phyloP scores from a whole-genome alignment of 2,113 vertebrate genomes.

The Phalacrocorax brasilianus region DNA sequence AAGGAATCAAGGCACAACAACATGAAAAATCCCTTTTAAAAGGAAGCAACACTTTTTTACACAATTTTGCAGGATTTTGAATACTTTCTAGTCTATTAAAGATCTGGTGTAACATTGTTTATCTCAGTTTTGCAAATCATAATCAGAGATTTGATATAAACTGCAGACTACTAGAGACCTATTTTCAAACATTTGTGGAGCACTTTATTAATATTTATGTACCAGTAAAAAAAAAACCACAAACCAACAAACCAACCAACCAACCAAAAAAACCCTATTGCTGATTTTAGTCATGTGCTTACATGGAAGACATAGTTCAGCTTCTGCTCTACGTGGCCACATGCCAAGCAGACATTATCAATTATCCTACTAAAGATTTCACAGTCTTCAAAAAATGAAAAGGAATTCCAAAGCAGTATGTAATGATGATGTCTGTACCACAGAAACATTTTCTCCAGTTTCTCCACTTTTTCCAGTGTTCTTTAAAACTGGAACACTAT shows the following conservation, averaged over 20 bases:
- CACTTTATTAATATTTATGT: not conserved
- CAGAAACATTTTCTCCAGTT: not conserved
- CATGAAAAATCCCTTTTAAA: not conserved
- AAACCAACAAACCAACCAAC: not conserved
- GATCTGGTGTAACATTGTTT: not conserved
- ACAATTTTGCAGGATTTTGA: not conserved
- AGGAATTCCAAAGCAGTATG: not conserved
- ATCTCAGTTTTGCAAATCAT: not conserved
- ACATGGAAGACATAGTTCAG: not conserved
- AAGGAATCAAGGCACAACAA: not conserved
- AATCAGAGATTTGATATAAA: not conserved
- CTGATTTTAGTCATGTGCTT: not conserved
- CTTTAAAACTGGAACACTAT: not conserved
- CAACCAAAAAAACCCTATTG: not conserved
- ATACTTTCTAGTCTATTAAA: not conserved
- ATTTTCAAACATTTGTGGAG: not conserved
- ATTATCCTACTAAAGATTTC: not conserved
- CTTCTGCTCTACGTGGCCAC: not conserved
- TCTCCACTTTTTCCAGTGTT: not conserved
- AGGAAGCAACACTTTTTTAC: not conserved
- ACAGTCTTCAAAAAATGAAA: not conserved
- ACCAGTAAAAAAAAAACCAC: not conserved
- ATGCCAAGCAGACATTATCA: not conserved
- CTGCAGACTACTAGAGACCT: not conserved
- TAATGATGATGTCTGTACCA: not conserved